Evolutionary conservation across 1,140 invertebrate species (phyloP).

Genomic region (Sycophaga agraensis): DNA sequence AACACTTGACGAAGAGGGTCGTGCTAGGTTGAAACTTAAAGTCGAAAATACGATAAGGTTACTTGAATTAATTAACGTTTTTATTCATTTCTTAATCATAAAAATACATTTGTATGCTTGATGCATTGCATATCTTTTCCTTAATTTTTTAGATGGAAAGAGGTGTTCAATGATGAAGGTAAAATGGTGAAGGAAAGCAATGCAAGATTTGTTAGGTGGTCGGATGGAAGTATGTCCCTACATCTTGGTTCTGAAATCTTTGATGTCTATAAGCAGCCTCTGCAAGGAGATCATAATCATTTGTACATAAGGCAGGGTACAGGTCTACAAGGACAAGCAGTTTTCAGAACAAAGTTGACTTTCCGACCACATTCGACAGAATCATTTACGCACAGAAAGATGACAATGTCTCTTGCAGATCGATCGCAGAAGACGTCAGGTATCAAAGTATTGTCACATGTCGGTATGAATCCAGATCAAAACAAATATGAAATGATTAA

Average conservation of each 20-base stretch:
- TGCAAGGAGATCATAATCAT: conserved; percentile 76
- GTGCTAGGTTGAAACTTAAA: conserved; percentile 86
- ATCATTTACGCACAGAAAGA: conserved; percentile 97
- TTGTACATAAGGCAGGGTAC: conserved; percentile 93
- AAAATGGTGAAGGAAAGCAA: conserved; percentile 90
- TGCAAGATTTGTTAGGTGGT: conserved; percentile 94
- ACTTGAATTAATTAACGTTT: no score
- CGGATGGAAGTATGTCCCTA: conserved; percentile 96
- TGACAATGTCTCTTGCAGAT: conserved; percentile 96
- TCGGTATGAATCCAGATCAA: conserved; percentile 91
- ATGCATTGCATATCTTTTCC: no score
- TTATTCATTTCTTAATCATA: no score
- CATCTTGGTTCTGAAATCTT: conserved; percentile 97
- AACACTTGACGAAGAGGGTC: conserved; percentile 95
- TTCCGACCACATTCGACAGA: conserved; percentile 98
- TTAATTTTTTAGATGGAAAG: conserved; percentile 75
- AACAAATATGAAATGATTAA: conserved; percentile 88
- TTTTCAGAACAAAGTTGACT: conserved; percentile 94
- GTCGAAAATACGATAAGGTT: conserved; percentile 92
- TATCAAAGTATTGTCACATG: conserved; percentile 94
- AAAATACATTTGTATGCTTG: no score
- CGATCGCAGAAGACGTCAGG: conserved; percentile 94
- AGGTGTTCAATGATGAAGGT: conserved; percentile 79
- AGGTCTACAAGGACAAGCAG: conserved; percentile 94
- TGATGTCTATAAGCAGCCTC: conserved; percentile 92